Evolutionary conservation across 2,797 vertebrate species (phyloP).

Genomic region (Austrolebias charrua): DNA sequence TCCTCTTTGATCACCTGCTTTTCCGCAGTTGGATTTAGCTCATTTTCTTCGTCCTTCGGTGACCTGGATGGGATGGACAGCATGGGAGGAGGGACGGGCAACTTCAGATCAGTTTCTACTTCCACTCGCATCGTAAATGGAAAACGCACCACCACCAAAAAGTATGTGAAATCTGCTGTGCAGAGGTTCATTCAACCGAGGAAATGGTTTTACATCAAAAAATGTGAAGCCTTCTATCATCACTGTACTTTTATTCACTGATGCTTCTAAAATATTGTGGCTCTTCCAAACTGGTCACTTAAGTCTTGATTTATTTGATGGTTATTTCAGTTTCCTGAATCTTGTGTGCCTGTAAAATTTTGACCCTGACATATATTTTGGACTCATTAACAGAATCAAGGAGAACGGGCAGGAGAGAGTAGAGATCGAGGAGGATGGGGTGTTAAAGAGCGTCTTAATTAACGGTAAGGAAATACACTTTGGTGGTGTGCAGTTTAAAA

Average conservation of each 20-base stretch:
- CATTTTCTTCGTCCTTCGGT: slow-evolving; percentile 75
- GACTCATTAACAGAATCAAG: slow-evolving; percentile 71
- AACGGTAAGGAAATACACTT: slow-evolving; percentile 74
- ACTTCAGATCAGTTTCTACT: slow-evolving; percentile 91
- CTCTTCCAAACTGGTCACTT: too few species aligned
- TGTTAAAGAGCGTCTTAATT: slow-evolving; percentile 86
- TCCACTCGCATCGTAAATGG: slow-evolving; percentile 91
- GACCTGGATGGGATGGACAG: slow-evolving; percentile 69
- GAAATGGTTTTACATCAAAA: not conserved
- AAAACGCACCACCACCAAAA: slow-evolving; percentile 88
- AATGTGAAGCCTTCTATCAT: not conserved
- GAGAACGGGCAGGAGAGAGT: slow-evolving; percentile 88
- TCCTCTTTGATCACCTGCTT: not conserved
- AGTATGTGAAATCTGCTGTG: slow-evolving; percentile 73
- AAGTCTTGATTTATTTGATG: not conserved
- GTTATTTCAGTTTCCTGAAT: not conserved
- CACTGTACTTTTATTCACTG: not conserved
- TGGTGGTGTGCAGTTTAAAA: not conserved
- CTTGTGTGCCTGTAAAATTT: not conserved
- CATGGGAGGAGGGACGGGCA: slow-evolving; percentile 69
- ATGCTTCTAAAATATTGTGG: not conserved
- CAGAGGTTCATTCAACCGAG: not conserved
- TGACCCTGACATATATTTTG: not conserved
- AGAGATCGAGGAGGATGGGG: slow-evolving; percentile 93
- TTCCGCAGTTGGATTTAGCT: slow-evolving; percentile 75